A percentile compares a stretch with the other conserved stretches of the same genome.
Conservation (phyloP, 2,888 invertebrate species). For the Pelosia muscerda region DNA sequence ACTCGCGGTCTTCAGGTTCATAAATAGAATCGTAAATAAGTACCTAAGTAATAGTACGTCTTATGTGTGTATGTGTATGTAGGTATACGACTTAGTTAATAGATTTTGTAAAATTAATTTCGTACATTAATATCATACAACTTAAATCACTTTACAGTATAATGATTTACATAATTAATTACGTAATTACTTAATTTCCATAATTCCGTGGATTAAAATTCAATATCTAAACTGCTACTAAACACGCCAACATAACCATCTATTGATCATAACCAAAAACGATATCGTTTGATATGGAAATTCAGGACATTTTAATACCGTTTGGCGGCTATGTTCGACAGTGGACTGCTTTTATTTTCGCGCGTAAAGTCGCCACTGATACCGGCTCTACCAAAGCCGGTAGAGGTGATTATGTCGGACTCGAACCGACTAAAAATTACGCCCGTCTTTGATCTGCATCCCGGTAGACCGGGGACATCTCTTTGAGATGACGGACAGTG, state of each 20-base stretch:
- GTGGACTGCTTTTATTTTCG: too few species aligned
- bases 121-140: background rate
- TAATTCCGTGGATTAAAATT: background rate
- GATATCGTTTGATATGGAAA: constrained; percentile 8
- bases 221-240: background rate
- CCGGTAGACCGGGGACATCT: too few species aligned
- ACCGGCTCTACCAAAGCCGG: constrained; percentile 42
- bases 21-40: too few species aligned
- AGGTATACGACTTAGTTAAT: background rate
- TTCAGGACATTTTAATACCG: constrained; percentile 53
- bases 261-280: constrained; percentile 3
- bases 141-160: background rate
- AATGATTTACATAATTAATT: constrained; percentile 1
- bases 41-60: too few species aligned
- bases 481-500: too few species aligned
- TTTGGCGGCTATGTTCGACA: constrained; percentile 20
- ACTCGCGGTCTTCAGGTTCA: too few species aligned
- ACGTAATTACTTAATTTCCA: background rate
- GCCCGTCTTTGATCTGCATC: too few species aligned
- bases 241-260: constrained; percentile 2
- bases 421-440: too few species aligned
- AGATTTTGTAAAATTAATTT: background rate
- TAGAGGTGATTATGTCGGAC: too few species aligned
- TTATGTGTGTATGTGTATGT: too few species aligned
- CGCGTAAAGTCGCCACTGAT: constrained; percentile 40